These are phyloP conservation scores for Sphaeramia orbicularis DNA, from an alignment of 2,797 vertebrate genomes.

Conservation along the genomic window DNA sequence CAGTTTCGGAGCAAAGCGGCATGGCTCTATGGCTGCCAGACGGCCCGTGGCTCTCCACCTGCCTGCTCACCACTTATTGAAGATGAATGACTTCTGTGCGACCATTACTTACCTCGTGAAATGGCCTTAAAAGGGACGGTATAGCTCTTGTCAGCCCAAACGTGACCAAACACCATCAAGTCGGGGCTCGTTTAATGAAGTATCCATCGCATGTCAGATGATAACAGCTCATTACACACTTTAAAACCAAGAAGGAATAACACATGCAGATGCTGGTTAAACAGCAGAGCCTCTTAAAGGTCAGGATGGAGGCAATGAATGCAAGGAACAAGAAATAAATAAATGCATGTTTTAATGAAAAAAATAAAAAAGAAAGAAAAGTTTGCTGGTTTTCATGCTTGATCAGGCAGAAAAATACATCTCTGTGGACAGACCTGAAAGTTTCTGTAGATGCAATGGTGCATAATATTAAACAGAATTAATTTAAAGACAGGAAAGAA, in stretches of 20 bases:
- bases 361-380: background rate
- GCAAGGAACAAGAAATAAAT: background rate
- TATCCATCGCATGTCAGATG: slow-evolving; percentile 45
- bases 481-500: no score
- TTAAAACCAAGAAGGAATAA: slow-evolving; percentile 30
- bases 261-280: background rate
- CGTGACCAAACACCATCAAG: slow-evolving; percentile 65
- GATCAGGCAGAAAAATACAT: no score
- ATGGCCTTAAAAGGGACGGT: slow-evolving; percentile 65
- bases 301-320: slow-evolving; percentile 4
- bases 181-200: slow-evolving; percentile 53
- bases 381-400: background rate
- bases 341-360: background rate
- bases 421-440: no score
- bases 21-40: slow-evolving; percentile 47
- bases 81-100: slow-evolving; percentile 66
- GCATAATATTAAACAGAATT: no score
- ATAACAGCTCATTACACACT: slow-evolving; percentile 21
- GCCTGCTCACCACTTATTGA: slow-evolving; percentile 67
- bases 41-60: slow-evolving; percentile 66
- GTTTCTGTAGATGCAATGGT: no score
- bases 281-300: background rate
- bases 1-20: slow-evolving; percentile 66
- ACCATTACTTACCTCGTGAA: slow-evolving; percentile 70
- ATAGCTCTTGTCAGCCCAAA: slow-evolving; percentile 49